Conservation (phyloP, 2,888 invertebrate species). For the Drosophila demipolita region DNA sequence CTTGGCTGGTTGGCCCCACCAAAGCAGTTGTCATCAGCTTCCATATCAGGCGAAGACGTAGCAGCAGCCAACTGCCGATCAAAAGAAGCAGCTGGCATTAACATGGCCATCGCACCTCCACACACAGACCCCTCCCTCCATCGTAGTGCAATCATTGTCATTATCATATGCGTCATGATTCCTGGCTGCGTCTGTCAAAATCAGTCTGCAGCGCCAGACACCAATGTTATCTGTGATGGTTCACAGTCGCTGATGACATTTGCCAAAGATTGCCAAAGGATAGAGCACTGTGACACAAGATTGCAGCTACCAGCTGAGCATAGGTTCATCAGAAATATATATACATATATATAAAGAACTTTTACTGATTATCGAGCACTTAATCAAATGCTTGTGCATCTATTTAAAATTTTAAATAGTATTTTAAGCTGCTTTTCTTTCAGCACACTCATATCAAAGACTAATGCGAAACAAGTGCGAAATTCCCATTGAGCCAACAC, state of each 20-base stretch:
- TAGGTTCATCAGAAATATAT: background rate
- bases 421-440: conserved; percentile 33
- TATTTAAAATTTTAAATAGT: conserved; percentile 11
- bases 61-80: conserved; percentile 37
- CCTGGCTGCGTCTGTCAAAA: conserved; percentile 54
- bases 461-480: conserved; percentile 61
- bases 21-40: conserved; percentile 63
- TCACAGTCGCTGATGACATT: conserved; percentile 57
- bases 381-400: conserved; percentile 1
- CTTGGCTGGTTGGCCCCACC: conserved; percentile 50
- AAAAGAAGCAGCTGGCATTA: conserved; percentile 13
- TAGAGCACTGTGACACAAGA: conserved; percentile 1
- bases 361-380: conserved; percentile 2
- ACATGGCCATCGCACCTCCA: conserved; percentile 8
- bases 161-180: conserved; percentile 76
- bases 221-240: conserved; percentile 29
- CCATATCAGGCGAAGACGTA: conserved; percentile 27
- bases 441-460: conserved; percentile 35
- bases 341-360: background rate
- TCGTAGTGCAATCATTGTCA: conserved; percentile 70
- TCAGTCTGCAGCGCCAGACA: conserved; percentile 29
- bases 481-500: conserved; percentile 44
- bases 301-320: background rate
- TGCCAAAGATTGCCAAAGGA: conserved; percentile 27
- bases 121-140: conserved; percentile 23